Base-by-base conservation (phyloP, 2,888 invertebrate genomes). In the Drosophila nigricruria region DNA sequence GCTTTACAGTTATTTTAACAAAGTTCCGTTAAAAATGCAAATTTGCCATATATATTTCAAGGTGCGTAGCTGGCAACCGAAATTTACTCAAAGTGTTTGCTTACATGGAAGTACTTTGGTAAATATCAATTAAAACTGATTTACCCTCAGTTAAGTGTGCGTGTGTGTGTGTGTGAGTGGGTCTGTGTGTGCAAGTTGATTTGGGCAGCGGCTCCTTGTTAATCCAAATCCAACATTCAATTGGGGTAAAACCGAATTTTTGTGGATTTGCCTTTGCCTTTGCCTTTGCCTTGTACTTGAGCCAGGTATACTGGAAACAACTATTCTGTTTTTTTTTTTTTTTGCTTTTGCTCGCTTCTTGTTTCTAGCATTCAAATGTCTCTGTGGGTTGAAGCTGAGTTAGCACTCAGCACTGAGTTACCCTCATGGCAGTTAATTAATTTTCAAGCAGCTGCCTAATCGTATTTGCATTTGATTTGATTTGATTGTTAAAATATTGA, bases 41-140 rank as follows among this genome's bases (percentile, higher is more conserved):
- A 34, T 52, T 34, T 14, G 30, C 30, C 49, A 49, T 52, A 52
- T 50, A 34, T 5, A 18, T 30, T 23, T 43, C 50, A 18, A 14
- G n/a, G 30, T 36, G 45, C 50, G 45, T 47, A n/a, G 34, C 43
- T 40, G 56, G 52, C 43, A 65, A 56, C 49, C 52, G 52, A 72
- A 86, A 81, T 67, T 76, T 74, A 77, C 79, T 70, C 70, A 81
- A 83, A 87, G 85, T 87, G 85, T 88, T 85, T 85, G 81, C 84
- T 76, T 79, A 79, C 85, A 87, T 77, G 70, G 53, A 80, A 77
- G 86, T 68, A 86, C 86, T 89, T 86, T 87, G 88, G 86, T 76
- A 86, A 86, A 86, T 86, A 86, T 86, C 86, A 86, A 86, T 86
- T 86, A 86, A 86, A 86, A 86, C 86, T 82, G 86, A 77, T 88